Conservation (phyloP, 2,797 vertebrate species). For the Dromococcyx pavoninus region DNA sequence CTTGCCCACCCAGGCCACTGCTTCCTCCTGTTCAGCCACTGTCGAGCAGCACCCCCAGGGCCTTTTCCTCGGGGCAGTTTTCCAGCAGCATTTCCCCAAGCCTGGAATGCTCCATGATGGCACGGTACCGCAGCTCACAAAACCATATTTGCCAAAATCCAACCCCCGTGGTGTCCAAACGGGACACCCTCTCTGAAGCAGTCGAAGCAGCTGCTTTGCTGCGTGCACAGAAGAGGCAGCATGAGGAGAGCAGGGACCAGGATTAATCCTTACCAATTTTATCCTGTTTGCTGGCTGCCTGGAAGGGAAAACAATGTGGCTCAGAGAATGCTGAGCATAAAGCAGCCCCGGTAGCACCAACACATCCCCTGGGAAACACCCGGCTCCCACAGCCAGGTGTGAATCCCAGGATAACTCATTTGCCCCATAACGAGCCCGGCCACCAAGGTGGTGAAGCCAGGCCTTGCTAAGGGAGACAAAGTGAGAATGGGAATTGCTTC, state of each 20-base stretch:
- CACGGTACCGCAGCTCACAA: accelerated
- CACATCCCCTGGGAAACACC: accelerated
- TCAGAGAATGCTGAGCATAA: too few species aligned
- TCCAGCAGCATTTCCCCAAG: too few species aligned
- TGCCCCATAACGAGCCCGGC: background rate
- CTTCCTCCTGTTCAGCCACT: too few species aligned
- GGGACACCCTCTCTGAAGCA: background rate
- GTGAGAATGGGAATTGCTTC: background rate
- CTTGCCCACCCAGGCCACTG: too few species aligned
- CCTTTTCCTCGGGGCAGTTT: too few species aligned
- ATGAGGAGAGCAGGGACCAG: background rate
- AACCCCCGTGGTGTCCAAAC: background rate
- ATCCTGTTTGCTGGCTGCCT: background rate
- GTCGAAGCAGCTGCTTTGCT: too few species aligned
- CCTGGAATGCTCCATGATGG: too few species aligned
- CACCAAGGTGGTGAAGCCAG: background rate
- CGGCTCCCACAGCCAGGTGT: background rate
- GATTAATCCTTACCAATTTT: too few species aligned
- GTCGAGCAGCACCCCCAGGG: too few species aligned
- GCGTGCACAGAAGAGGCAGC: accelerated
- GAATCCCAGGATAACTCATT: background rate
- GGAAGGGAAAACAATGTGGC: background rate
- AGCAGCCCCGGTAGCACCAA: background rate
- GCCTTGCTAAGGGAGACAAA: background rate
- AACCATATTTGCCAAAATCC: accelerated